phyloP scores from a whole-genome alignment of 2,888 invertebrate genomes.

The Trichogramma evanescens region DNA sequence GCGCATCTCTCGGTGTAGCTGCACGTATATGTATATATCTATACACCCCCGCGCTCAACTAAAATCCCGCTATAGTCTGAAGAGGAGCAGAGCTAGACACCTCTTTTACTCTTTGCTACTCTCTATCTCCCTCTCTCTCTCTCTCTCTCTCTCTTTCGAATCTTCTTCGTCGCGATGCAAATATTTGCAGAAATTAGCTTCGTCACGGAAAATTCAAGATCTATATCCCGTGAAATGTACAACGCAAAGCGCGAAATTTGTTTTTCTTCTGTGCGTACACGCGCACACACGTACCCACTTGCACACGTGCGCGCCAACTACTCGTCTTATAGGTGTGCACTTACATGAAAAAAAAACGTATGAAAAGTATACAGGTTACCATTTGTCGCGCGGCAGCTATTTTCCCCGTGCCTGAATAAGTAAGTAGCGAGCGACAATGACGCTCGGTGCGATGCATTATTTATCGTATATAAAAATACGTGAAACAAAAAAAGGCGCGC shows the following conservation, averaged over 20 bases:
- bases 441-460: no score
- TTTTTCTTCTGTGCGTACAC: no score
- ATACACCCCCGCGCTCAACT: slow-evolving; percentile 18
- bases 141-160: slow-evolving; percentile 17
- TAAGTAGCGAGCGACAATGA: no score
- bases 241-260: no score
- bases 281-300: no score
- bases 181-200: slow-evolving; percentile 43
- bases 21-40: not conserved
- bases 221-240: no score
- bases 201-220: slow-evolving; percentile 4
- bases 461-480: not conserved
- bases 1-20: slow-evolving; percentile 29
- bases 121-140: slow-evolving; percentile 16
- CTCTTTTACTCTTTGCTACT: slow-evolving; percentile 1
- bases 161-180: slow-evolving; percentile 29
- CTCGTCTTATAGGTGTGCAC: no score
- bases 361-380: no score
- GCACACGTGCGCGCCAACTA: no score
- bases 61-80: slow-evolving; percentile 23
- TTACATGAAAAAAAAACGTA: no score
- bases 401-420: no score
- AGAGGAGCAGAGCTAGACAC: slow-evolving; percentile 5
- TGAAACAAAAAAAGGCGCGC: not conserved
- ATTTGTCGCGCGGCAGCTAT: no score